Percentiles rank a stretch among this genome's conserved stretches.
Conservation (phyloP, 2,797 vertebrate genomes). For the Alcedo atthis region DNA sequence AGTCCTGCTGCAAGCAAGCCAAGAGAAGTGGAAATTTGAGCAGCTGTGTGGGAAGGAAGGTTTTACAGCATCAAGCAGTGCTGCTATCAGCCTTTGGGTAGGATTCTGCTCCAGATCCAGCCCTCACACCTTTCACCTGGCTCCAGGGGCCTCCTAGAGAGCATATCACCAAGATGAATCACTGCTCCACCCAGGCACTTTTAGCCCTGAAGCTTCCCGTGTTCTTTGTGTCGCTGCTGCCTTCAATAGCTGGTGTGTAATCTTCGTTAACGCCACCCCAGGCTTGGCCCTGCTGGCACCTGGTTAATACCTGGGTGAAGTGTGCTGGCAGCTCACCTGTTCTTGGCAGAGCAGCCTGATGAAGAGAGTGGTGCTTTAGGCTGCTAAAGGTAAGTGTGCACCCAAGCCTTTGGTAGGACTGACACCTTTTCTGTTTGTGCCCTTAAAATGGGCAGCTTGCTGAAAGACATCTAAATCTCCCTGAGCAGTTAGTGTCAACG, state of each 20-base stretch:
- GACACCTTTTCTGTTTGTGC: not conserved
- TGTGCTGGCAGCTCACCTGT: not conserved
- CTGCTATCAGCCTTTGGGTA: fast-evolving
- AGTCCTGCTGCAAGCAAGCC: not conserved
- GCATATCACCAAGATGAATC: not conserved
- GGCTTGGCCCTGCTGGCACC: not conserved
- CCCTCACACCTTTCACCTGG: not conserved
- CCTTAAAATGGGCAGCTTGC: fast-evolving
- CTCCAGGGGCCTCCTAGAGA: not conserved
- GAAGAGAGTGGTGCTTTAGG: fast-evolving
- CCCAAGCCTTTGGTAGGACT: not conserved
- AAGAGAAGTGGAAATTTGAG: not conserved
- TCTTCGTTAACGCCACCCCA: fast-evolving
- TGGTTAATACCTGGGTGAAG: fast-evolving
- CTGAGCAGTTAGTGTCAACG: fast-evolving
- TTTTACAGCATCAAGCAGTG: not conserved
- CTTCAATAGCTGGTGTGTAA: fast-evolving
- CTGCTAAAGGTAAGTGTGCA: fast-evolving
- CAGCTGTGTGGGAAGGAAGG: not conserved
- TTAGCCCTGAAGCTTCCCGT: not conserved
- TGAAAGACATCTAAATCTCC: not conserved
- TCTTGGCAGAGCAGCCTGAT: too few species aligned
- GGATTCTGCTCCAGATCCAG: not conserved
- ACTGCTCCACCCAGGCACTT: fast-evolving
- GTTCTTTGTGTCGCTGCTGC: not conserved